Percentiles rank a stretch among this genome's conserved stretches.
Evolutionary conservation across 1,140 invertebrate species (phyloP).

Genomic region (Platyscapa corneri): DNA sequence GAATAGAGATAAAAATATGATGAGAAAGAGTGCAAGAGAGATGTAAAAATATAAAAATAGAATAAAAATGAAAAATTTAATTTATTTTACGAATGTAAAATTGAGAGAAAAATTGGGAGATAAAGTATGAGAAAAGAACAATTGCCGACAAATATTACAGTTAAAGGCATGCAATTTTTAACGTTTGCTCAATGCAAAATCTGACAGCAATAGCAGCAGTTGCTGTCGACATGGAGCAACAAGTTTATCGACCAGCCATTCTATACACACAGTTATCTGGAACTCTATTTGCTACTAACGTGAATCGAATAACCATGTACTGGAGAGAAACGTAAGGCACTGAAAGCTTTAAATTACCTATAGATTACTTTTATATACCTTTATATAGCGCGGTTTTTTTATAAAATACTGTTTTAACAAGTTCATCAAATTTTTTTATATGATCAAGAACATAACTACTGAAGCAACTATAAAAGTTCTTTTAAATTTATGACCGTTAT

Average conservation of each 20-base stretch:
- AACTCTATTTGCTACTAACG: background rate
- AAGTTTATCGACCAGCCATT: conserved; percentile 50
- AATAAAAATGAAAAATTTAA: background rate
- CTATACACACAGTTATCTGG: background rate
- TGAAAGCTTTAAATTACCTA: background rate
- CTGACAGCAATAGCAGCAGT: background rate
- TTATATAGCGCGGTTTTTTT: background rate
- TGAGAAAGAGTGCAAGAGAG: background rate
- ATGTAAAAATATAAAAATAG: background rate
- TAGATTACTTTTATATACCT: background rate
- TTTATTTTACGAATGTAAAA: background rate
- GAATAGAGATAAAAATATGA: too few species aligned
- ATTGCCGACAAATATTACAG: background rate
- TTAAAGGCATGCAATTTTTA: conserved; percentile 7
- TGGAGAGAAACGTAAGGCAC: background rate
- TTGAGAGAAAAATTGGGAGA: background rate
- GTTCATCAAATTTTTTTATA: too few species aligned
- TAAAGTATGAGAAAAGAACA: background rate
- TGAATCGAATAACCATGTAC: background rate
- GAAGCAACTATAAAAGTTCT: too few species aligned
- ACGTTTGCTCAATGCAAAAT: background rate
- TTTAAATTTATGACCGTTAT: too few species aligned
- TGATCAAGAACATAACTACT: too few species aligned
- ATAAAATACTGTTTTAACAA: too few species aligned
- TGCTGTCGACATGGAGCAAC: conserved; percentile 32